Base-by-base conservation (phyloP, 2,113 vertebrate species). In the Rhea pennata region DNA sequence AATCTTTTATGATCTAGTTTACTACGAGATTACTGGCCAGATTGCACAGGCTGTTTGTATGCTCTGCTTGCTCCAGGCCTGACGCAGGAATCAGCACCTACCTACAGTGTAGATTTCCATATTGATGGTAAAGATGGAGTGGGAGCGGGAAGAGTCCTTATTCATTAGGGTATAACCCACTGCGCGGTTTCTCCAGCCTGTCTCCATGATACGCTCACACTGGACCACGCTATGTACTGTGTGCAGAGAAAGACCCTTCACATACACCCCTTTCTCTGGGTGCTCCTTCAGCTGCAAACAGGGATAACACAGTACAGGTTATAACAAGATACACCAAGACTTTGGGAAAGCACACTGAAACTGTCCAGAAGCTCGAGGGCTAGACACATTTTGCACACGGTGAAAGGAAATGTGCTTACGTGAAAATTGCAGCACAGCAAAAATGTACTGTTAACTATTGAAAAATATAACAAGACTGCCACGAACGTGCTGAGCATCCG, bases 111-210 rank as follows among this genome's bases (percentile, higher is more conserved):
- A 99, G 98, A 99, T 99, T 96, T 99, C 99, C 88, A 99, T 96
- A 75, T 97, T 98, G 98, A 99, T 98, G 83, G 98, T 98, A 95
- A 99, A 99, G 98, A 99, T 98, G 90, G 99, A 99, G 97, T 99
- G 99, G 6, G 99, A 99, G 74, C 98, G 97, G 1, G 99, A 99
- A 10, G 99, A 99, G 93, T 99, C 98, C 93, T 98, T 99, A 95
- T 98, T 99, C 99, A 98, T 99, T 87, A 99, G 98, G 2, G 99
- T 99, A 97, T 96, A 99, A 82, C 98, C 98, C 46, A 98, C 98
- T 0, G 99, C 98, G 40, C 99, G 98, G 96, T 98, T 99, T 67
- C 89, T 98, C 98, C 99, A 99, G 95, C 99, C 99, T 0, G n/a
- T 97, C 88, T 98, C 98, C 98, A 99, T 98, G 95, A 99, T 97